Conservation (phyloP, 2,888 invertebrate species). For the Apotomis capreana region DNA sequence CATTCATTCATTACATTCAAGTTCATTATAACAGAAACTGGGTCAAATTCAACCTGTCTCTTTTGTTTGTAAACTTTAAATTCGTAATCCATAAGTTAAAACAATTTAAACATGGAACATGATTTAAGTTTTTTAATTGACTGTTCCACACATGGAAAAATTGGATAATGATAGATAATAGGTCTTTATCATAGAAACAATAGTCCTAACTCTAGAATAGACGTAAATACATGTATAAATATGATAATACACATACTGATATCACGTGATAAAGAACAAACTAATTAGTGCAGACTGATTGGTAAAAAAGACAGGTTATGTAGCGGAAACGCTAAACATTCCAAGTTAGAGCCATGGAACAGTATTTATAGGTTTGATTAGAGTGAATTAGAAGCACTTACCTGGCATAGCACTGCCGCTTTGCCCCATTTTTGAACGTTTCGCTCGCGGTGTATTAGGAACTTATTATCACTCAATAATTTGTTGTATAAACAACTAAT, state of each 20-base stretch:
- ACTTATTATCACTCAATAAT: slow-evolving; percentile 49
- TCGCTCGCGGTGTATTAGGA: slow-evolving; percentile 44
- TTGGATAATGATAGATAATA: not conserved
- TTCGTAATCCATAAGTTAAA: not conserved
- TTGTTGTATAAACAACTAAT: slow-evolving; percentile 54
- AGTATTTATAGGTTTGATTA: slow-evolving; percentile 48
- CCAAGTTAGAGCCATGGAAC: slow-evolving; percentile 62
- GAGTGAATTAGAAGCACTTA: slow-evolving; percentile 61
- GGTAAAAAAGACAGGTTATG: slow-evolving; percentile 43
- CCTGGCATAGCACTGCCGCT: slow-evolving; percentile 75
- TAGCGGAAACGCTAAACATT: slow-evolving; percentile 41
- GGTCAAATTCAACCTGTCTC: slow-evolving; percentile 11
- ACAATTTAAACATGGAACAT: not conserved
- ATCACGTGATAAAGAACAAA: slow-evolving; percentile 28
- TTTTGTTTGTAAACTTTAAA: slow-evolving; percentile 14
- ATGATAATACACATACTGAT: slow-evolving; percentile 18
- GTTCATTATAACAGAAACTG: slow-evolving; percentile 2
- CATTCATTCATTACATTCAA: not conserved
- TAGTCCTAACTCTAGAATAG: slow-evolving; percentile 1
- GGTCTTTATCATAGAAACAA: slow-evolving; percentile 4
- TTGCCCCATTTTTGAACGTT: slow-evolving; percentile 67
- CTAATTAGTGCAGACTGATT: slow-evolving; percentile 3
- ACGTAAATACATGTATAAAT: slow-evolving; percentile 9
- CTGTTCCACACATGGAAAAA: not conserved
- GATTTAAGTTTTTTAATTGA: not conserved